These are phyloP conservation scores for Chrysocyon brachyurus DNA, from an alignment of 2,797 vertebrate species.

Conservation along the genomic window DNA sequence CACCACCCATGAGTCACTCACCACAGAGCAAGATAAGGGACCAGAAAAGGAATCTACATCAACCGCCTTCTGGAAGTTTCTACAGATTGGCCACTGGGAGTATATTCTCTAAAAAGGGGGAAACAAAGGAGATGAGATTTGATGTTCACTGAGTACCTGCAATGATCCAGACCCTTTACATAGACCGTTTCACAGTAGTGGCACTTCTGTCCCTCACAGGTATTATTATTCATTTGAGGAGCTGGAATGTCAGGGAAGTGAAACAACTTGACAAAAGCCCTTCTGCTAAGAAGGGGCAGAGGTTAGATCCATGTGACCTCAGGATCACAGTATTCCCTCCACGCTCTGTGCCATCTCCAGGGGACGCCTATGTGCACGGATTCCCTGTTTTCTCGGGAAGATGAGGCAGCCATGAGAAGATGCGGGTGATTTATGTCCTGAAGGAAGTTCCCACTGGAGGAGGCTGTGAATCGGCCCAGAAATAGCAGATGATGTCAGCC, in stretches of 20 bases:
- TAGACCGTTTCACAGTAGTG: background rate
- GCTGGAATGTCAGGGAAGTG: background rate
- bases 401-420: conserved; percentile 55
- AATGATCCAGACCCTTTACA: background rate
- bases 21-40: background rate
- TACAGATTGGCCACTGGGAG: background rate
- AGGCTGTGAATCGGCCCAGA: conserved; percentile 68
- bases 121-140: background rate
- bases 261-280: background rate
- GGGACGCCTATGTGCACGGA: background rate
- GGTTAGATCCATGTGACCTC: background rate
- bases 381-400: conserved; percentile 55
- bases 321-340: background rate
- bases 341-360: background rate
- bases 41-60: background rate
- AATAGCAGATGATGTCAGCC: conserved; percentile 83
- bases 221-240: background rate
- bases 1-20: background rate
- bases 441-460: conserved; percentile 76
- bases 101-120: background rate
- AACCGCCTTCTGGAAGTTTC: conserved; percentile 44
- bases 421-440: conserved; percentile 67
- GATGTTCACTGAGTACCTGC: background rate
- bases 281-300: background rate
- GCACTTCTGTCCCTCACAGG: fast-evolving